These are phyloP conservation scores for Aelia acuminata DNA, from an alignment of 2,888 invertebrate species.

Conservation along the genomic window DNA sequence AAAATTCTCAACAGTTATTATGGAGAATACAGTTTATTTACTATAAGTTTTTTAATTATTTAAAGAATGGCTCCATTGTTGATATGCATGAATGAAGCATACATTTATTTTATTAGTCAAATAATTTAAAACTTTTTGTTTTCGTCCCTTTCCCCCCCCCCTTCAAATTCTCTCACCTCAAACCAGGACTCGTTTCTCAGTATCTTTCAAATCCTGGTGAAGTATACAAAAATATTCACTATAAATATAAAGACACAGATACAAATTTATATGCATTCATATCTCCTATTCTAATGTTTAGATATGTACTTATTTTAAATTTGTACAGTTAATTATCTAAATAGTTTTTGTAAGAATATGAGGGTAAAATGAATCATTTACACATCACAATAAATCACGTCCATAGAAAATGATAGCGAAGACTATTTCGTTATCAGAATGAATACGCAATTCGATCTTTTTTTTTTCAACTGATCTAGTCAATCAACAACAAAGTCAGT, in stretches of 20 bases:
- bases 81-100: too few species aligned
- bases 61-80: too few species aligned
- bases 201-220: too few species aligned
- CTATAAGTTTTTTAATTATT: too few species aligned
- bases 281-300: neutral
- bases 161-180: too few species aligned
- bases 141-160: too few species aligned
- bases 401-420: neutral
- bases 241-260: neutral
- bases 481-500: conserved; percentile 21
- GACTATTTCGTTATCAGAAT: conserved; percentile 42
- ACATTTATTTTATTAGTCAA: too few species aligned
- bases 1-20: too few species aligned
- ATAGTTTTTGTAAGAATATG: neutral
- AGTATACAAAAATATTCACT: too few species aligned
- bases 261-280: neutral
- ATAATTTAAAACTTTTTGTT: too few species aligned
- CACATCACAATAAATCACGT: neutral
- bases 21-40: too few species aligned
- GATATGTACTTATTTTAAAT: neutral
- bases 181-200: too few species aligned
- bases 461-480: neutral
- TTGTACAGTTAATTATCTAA: neutral
- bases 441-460: neutral
- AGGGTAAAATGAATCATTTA: neutral